phyloP scores from a whole-genome alignment of 2,888 invertebrate species.

The Altica lythri region DNA sequence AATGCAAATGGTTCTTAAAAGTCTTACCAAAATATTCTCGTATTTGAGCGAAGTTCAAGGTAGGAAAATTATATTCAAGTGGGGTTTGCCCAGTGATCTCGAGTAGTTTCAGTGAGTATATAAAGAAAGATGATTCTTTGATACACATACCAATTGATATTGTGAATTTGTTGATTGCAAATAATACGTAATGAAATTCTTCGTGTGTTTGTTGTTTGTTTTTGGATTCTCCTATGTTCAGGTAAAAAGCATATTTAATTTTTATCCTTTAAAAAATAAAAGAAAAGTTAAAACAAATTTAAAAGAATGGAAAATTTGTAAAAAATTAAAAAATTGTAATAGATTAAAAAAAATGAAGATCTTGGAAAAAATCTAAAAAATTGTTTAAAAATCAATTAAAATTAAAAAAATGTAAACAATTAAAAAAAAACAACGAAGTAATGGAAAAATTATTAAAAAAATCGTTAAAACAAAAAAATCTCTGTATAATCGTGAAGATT shows the following conservation, averaged over 20 bases:
- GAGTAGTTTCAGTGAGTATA: not conserved
- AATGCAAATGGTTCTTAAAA: too few relatives aligned
- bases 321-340: not conserved
- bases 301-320: not conserved
- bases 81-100: not conserved
- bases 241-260: not conserved
- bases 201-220: not conserved
- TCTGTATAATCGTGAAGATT: too few relatives aligned
- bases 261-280: not conserved
- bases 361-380: too few relatives aligned
- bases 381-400: too few relatives aligned
- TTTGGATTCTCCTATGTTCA: not conserved
- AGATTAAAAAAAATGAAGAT: too few relatives aligned
- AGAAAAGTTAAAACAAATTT: not conserved
- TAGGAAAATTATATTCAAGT: not conserved
- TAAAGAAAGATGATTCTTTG: not conserved
- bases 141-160: not conserved
- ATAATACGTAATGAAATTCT: not conserved
- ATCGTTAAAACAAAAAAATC: too few relatives aligned
- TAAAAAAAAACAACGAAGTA: too few relatives aligned
- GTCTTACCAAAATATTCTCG: too few relatives aligned
- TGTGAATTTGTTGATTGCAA: not conserved
- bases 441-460: too few relatives aligned
- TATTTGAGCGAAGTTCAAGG: slow-evolving; percentile 5
- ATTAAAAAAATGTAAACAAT: too few relatives aligned